phyloP scores from a whole-genome alignment of 2,888 invertebrate genomes.

The Noctua fimbriata region DNA sequence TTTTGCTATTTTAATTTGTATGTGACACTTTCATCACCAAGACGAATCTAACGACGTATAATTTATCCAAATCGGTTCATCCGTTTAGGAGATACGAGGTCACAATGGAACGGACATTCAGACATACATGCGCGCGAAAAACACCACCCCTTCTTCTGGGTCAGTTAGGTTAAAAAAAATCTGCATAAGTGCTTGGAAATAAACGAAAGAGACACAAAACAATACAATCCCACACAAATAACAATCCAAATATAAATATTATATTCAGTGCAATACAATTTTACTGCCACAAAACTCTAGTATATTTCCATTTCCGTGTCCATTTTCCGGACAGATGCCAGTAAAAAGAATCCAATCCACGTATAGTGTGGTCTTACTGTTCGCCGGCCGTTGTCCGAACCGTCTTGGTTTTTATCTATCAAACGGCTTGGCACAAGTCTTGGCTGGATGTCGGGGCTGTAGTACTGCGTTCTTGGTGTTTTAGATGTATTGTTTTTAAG shows the following conservation, averaged over 20 bases:
- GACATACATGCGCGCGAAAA: too few species aligned
- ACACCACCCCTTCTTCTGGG: too few species aligned
- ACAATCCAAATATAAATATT: slow-evolving; percentile 18
- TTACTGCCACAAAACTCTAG: slow-evolving; percentile 23
- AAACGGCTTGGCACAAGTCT: slow-evolving; percentile 50
- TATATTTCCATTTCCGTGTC: slow-evolving; percentile 38
- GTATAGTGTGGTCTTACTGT: slow-evolving; percentile 25
- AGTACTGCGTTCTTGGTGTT: slow-evolving; percentile 11
- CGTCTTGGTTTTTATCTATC: slow-evolving; percentile 57
- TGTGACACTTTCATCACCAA: too few species aligned
- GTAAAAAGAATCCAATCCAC: slow-evolving; percentile 55
- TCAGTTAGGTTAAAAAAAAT: too few species aligned
- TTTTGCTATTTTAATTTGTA: too few species aligned
- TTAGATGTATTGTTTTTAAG: slow-evolving; percentile 5
- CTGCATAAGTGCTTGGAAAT: neutral
- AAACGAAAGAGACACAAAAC: slow-evolving; percentile 2
- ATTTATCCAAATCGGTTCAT: too few species aligned
- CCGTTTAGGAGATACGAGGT: too few species aligned
- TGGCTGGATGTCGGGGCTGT: slow-evolving; percentile 4
- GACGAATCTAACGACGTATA: too few species aligned
- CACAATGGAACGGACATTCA: too few species aligned
- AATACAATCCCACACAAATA: neutral
- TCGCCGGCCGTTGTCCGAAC: slow-evolving; percentile 43
- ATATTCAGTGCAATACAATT: slow-evolving; percentile 54
- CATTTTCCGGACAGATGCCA: slow-evolving; percentile 40